Evolutionary conservation across 2,888 invertebrate species (phyloP), one percentile per base, ranked within the genome.

Genomic region (Camponotus fellah): DNA sequence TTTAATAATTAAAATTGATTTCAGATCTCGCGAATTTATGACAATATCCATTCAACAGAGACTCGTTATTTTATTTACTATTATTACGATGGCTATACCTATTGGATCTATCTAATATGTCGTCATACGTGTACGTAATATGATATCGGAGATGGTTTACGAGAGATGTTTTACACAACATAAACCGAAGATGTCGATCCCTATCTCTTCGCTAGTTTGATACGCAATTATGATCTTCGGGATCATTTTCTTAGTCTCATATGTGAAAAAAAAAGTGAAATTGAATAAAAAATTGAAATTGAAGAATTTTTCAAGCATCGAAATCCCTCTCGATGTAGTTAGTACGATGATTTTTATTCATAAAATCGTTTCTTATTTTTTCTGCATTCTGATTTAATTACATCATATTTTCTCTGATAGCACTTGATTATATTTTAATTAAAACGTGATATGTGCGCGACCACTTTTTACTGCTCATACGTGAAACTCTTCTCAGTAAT

Each of bases 271-370:
- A n/a, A n/a, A n/a, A n/a, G n/a, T n/a, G n/a, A n/a, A 88, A 88
- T 88, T 86, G 62, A 84, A 32, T 64, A 26, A 26, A 26, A 26
- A 26, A 26, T 26, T 26, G 26, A 26, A 2, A 26, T 26, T 26
- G 71, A 69, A 79, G 77, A 85, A 83, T 87, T 74, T 82, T 64
- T 14, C 89, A 87, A 82, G 89, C 91, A 83, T 91, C 89, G 90
- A 91, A 90, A 86, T 90, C 90, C 88, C 90, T 87, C 85, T 71
- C 21, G 12, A 32, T 26, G 68, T 14, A 32, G 8, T 40, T 2
- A 34, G n/a, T 3, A 17, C 34, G 37, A 26, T 34, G 12, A 37
- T 49, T 26, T 14, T 64, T 14, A 77, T 60, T 34, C 34, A 4
- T 6, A 32, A 43, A 26, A 32, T 68, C 26, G 9, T 64, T 69